Evolutionary conservation across 2,113 vertebrate species (phyloP), one percentile per base, ranked within the genome.

Genomic region (Leptobrachium ailaonicum): DNA sequence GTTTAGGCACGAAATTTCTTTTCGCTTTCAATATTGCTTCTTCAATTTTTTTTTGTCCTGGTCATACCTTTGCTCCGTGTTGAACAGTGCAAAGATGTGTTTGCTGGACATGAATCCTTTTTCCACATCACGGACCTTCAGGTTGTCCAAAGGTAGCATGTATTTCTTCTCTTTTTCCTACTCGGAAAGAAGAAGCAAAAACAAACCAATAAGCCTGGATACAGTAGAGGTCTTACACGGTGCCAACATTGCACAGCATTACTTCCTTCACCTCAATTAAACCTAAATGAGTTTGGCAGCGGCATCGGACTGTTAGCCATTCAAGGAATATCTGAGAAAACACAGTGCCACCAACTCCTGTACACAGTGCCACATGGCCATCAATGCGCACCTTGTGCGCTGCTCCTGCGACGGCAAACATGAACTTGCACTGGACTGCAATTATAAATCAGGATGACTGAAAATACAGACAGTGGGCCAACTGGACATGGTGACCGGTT

Each of bases 111-210:
- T 94, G 87, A 96, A 96, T 84, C 92, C 87, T 84, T 92, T 95
- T 86, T 94, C 95, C 83, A 94, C 91, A 69, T 95, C 94, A 68
- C 93, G 92, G 74, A 96, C 90, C 83, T 94, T 95, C 83, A 95
- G 85, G 88, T 95, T 95, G 87, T 96, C 95, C 88, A 94, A 90
- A 60, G 94, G 94, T 83, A 99, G 94, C 95, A 97, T 96, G 84
- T 96, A 98, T 84, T 96, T 98, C 91, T 96, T 97, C 87, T 97
- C 95, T 83, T 96, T 96, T 88, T 97, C 96, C 96, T 98, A 85
- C 68, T 72, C 73, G 77, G 74, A 75, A 67, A 5, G 75, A 58
- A 74, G 79, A 75, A 81, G 72, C 70, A 82, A 76, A 76, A 80
- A 83, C 66, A 83, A 77, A 86, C 67, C 41, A 79, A 60, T 68